Percentiles rank a stretch among this genome's conserved stretches.
Evolutionary conservation across 1,140 invertebrate genomes (phyloP).

Genomic region (Sitodiplosis mosellana): DNA sequence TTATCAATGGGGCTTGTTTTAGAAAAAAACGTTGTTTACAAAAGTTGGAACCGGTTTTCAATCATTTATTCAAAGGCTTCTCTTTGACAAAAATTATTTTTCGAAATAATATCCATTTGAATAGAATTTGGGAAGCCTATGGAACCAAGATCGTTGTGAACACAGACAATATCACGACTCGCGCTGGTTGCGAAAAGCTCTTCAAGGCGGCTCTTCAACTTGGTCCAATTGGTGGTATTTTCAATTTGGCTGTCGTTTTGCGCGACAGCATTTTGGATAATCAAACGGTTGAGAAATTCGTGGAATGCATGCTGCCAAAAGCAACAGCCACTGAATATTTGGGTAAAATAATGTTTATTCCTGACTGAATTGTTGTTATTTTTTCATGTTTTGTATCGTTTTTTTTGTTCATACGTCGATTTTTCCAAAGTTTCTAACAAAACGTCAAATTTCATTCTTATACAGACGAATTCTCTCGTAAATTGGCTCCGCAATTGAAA

Average conservation of each 20-base stretch:
- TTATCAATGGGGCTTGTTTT: too few species aligned
- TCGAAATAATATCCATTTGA: background rate
- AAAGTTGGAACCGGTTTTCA: background rate
- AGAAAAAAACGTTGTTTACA: slow-evolving; percentile 28
- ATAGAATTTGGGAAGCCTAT: slow-evolving; percentile 38
- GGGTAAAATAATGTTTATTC: too few species aligned
- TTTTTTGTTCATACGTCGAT: too few species aligned
- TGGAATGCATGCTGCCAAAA: slow-evolving; percentile 36
- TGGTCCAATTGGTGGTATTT: slow-evolving; percentile 56
- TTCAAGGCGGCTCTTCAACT: slow-evolving; percentile 39
- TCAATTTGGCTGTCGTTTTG: slow-evolving; percentile 60
- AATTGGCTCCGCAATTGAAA: slow-evolving; percentile 33
- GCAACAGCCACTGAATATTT: slow-evolving; percentile 37
- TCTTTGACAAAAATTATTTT: too few species aligned
- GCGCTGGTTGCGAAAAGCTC: slow-evolving; percentile 39
- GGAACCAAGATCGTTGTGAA: slow-evolving; percentile 42
- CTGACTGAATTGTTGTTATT: too few species aligned
- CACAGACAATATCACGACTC: slow-evolving; percentile 40
- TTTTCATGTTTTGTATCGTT: too few species aligned
- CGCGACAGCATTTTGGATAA: slow-evolving; percentile 42
- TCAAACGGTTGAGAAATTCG: slow-evolving; percentile 36
- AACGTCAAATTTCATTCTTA: too few species aligned
- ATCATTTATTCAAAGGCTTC: too few species aligned
- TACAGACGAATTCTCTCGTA: slow-evolving; percentile 30
- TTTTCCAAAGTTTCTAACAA: too few species aligned